These are phyloP conservation scores for Orthosia cruda DNA, from an alignment of 2,888 invertebrate genomes.

Conservation along the genomic window DNA sequence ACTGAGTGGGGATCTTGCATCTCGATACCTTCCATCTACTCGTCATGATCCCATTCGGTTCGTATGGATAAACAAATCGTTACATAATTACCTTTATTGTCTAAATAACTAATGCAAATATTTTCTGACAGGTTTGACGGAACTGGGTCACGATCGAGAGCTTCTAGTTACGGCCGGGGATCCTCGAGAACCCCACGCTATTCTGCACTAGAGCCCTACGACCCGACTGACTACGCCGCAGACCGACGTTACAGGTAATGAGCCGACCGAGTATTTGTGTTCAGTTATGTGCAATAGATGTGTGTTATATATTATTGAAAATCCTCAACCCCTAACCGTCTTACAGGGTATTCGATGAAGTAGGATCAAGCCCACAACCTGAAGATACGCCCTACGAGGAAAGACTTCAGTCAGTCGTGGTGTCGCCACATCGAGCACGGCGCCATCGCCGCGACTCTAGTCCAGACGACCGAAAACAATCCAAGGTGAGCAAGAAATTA, in stretches of 20 bases:
- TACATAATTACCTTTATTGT: constrained; percentile 1
- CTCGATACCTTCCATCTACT: constrained; percentile 82
- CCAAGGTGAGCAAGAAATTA: constrained; percentile 77
- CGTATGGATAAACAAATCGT: constrained; percentile 38
- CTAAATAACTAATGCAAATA: background rate
- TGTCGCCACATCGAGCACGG: constrained; percentile 87
- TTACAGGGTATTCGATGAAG: constrained; percentile 87
- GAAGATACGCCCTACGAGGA: constrained; percentile 92
- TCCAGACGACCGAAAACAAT: constrained; percentile 93
- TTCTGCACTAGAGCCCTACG: constrained; percentile 87
- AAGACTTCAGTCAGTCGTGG: constrained; percentile 91
- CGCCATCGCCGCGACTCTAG: constrained; percentile 93
- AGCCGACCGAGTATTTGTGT: background rate
- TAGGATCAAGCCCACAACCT: constrained; percentile 93
- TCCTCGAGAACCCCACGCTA: constrained; percentile 87
- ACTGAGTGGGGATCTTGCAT: constrained; percentile 80
- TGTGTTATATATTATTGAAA: constrained; percentile 3
- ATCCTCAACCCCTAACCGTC: background rate
- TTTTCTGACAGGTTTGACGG: constrained; percentile 80
- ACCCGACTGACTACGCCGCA: constrained; percentile 88
- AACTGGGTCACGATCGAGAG: constrained; percentile 89
- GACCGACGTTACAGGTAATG: constrained; percentile 89
- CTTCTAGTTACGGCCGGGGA: constrained; percentile 86
- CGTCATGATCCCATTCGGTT: constrained; percentile 85
- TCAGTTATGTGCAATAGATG: background rate